Evolutionary conservation across 2,888 invertebrate genomes (phyloP).

Genomic region (Agrotis exclamationis): DNA sequence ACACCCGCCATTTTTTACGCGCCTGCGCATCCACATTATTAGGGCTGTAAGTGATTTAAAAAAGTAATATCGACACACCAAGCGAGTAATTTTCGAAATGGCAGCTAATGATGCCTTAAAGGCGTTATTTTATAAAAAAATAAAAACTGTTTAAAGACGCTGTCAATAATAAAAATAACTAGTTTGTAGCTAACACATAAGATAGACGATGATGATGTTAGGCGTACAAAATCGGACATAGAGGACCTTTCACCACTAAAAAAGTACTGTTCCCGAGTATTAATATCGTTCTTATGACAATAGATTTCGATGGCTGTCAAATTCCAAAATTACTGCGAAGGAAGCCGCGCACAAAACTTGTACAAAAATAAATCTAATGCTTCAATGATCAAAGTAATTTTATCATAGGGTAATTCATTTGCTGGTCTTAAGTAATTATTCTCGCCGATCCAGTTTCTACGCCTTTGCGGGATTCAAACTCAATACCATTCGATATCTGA

Average conservation of each 20-base stretch:
- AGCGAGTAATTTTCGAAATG: constrained; percentile 50
- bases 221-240: too few species aligned
- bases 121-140: constrained; percentile 30
- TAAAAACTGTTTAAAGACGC: constrained; percentile 8
- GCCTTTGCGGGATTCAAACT: constrained; percentile 43
- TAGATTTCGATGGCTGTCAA: too few species aligned
- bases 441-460: constrained; percentile 45
- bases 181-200: background rate
- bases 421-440: constrained; percentile 45
- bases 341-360: background rate
- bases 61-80: constrained; percentile 33
- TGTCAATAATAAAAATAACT: constrained; percentile 2
- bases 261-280: too few species aligned
- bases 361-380: constrained; percentile 38
- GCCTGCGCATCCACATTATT: constrained; percentile 33
- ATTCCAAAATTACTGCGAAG: too few species aligned
- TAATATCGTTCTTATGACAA: too few species aligned
- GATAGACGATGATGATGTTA: too few species aligned
- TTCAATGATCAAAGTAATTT: constrained; percentile 26
- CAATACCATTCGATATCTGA: constrained; percentile 62
- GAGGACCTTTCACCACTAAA: too few species aligned
- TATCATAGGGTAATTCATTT: constrained; percentile 38
- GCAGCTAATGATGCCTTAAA: constrained; percentile 32
- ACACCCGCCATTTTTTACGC: constrained; percentile 51
- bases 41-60: constrained; percentile 54